Conservation (phyloP, 23 tunicate species). For the Phallusia fumigata region DNA sequence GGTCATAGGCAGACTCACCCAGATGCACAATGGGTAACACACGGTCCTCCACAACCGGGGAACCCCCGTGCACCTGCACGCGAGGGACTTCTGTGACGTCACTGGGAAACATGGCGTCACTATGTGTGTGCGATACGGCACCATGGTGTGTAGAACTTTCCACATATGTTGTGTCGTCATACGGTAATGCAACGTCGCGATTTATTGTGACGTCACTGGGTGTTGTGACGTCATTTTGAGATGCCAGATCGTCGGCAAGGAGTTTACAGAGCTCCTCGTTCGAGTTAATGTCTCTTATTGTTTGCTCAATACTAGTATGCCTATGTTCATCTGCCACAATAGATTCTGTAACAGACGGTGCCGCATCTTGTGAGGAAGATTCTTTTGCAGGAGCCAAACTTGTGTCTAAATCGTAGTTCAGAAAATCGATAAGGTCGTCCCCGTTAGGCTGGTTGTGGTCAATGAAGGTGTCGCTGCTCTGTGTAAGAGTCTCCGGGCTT, state of each 20-base stretch:
- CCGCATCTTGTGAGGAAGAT: not conserved
- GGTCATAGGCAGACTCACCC: not conserved
- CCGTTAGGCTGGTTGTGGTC: not conserved
- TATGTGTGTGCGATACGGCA: too few relatives aligned
- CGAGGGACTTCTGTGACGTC: not conserved
- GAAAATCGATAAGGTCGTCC: not conserved
- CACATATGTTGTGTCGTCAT: too few relatives aligned
- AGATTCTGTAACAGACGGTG: not conserved
- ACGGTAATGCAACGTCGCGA: too few relatives aligned
- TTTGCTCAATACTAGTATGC: not conserved
- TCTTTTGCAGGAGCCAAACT: not conserved
- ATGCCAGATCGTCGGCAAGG: constrained; percentile 34
- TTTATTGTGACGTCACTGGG: too few relatives aligned
- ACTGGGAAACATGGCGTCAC: not conserved
- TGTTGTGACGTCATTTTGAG: not conserved
- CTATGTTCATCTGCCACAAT: not conserved
- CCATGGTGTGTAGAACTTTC: too few relatives aligned
- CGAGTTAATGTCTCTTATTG: constrained; percentile 26
- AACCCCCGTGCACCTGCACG: not conserved
- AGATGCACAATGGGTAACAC: not conserved
- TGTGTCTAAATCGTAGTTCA: not conserved
- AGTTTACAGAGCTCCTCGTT: constrained; percentile 37
- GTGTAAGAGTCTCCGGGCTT: not conserved
- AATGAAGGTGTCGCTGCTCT: not conserved
- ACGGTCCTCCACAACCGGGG: not conserved